These are phyloP conservation scores for Mionectes olivaceus DNA, from an alignment of 2,797 vertebrate species.

Conservation along the genomic window DNA sequence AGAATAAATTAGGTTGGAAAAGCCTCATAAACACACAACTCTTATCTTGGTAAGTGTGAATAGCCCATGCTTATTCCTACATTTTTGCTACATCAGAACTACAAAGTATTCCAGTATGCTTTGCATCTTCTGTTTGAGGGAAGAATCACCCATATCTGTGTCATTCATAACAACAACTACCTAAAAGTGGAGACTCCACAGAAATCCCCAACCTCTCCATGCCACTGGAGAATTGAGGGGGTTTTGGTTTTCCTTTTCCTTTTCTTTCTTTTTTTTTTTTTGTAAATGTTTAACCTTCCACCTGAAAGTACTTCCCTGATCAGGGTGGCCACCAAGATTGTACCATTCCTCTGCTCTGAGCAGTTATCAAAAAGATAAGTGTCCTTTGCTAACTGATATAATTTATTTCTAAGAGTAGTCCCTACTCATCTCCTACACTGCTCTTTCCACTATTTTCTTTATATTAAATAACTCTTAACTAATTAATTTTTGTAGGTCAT, in stretches of 20 bases:
- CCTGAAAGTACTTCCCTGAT: neutral
- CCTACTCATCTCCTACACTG: neutral
- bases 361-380: neutral
- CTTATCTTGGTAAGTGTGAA: neutral
- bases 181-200: neutral
- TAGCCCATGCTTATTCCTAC: neutral
- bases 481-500: neutral
- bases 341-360: neutral
- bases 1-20: neutral
- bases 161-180: neutral
- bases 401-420: neutral
- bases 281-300: too few relatives aligned
- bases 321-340: too few relatives aligned
- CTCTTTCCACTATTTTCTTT: neutral
- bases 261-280: too few relatives aligned
- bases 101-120: neutral
- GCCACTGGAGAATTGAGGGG: too few relatives aligned
- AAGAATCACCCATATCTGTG: fast-evolving
- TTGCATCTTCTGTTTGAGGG: neutral
- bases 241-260: too few relatives aligned
- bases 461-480: neutral
- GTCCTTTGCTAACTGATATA: neutral
- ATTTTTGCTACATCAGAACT: neutral
- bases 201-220: too few relatives aligned
- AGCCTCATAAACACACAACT: neutral